Base-by-base conservation (phyloP, 2,113 vertebrate genomes). In the Buteo buteo region DNA sequence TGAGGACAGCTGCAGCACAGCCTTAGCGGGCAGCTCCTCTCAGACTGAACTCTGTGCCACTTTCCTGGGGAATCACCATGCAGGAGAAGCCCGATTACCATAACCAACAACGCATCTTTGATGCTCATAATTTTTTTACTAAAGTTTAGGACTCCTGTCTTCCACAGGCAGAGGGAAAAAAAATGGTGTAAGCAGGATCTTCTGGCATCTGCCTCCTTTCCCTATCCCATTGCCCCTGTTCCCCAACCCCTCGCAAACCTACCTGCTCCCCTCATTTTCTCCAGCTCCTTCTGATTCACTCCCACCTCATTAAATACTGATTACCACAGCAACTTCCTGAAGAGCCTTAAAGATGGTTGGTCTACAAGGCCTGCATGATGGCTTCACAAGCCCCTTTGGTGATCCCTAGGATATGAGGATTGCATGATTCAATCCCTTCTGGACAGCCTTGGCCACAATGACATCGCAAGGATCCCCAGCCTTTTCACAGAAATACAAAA, bases 11-110 rank as follows among this genome's bases (percentile, higher is more conserved):
- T 72, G 16, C 40, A 78, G 61, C 24, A 13, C 34, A 18, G 58
- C 7, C 2, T 7, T 32, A 17, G 26, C 1, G 0, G 29, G 16
- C 2, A 1, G 26, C 13, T 8, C 42, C 40, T 28, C 31, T 64
- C 42, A 44, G 40, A 10, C 7, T 6, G 17, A 71, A 19, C 14
- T 40, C 12, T 14, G 38, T 16, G 28, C 49, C 57, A 42, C 49
- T 16, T 73, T 86, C 31, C 76, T 1, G 1, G 49, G 55, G 32
- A 47, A 47, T n/a, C 5, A 2, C 44, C 3, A 0, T 4, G 13
- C 3, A 49, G 34, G 25, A 77, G 10, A 84, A 82, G 64, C 31
- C 65, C 5, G 2, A 36, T 8, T 16, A 18, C 24, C 12, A 29
- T 7, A 57, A 24, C 13, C 61, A 73, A 11, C 40, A 52, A 20